phyloP scores from a whole-genome alignment of 2,797 vertebrate genomes.

The Pitangus sulphuratus region DNA sequence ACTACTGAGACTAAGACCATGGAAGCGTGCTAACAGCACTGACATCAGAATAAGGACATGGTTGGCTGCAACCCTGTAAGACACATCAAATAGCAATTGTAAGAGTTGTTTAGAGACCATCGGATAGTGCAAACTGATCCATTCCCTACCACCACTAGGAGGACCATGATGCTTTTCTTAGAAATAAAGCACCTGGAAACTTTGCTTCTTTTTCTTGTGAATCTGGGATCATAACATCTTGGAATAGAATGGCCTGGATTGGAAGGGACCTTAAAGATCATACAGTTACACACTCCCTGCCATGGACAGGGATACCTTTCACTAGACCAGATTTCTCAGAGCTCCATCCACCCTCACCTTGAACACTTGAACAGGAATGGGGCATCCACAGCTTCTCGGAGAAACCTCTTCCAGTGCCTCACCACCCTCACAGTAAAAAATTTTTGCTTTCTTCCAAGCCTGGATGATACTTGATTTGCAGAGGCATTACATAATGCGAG shows the following conservation, averaged over 20 bases:
- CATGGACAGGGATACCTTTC: not conserved
- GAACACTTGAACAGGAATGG: not conserved
- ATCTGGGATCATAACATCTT: not conserved
- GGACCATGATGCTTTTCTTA: not conserved
- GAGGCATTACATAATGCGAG: accelerated
- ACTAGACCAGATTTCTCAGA: not conserved
- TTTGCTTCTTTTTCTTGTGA: not conserved
- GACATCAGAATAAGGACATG: not conserved
- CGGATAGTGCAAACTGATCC: accelerated
- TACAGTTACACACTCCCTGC: accelerated
- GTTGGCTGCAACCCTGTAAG: not conserved
- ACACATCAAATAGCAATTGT: not conserved
- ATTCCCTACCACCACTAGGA: not conserved
- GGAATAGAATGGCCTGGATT: not conserved
- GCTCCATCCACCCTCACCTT: not conserved
- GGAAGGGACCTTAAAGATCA: not conserved
- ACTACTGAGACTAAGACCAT: not conserved
- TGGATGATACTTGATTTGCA: not conserved
- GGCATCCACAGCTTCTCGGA: not conserved
- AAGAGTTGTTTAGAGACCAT: not conserved
- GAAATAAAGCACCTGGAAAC: not conserved
- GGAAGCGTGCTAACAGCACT: not conserved
- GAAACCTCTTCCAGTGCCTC: not conserved
- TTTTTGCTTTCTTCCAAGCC: not conserved
- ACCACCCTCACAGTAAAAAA: not conserved